A percentile compares a stretch with the other conserved stretches of the same genome.
These are phyloP conservation scores for Cygnus atratus DNA, from an alignment of 2,113 vertebrate genomes.

Conservation along the genomic window DNA sequence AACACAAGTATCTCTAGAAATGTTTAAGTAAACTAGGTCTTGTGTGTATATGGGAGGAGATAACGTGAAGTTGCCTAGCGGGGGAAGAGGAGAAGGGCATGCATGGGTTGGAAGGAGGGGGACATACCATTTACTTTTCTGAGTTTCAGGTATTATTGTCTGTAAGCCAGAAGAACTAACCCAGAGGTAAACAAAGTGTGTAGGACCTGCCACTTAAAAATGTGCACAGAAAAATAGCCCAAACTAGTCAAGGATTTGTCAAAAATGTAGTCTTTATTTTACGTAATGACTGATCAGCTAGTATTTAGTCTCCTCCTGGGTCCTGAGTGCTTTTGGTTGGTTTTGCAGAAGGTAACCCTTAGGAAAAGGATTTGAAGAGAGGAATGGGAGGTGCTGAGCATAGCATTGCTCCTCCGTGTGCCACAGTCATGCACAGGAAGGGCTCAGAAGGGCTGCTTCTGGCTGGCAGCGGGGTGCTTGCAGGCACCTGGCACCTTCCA, in stretches of 20 bases:
- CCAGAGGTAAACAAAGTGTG: neutral
- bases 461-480: accelerated
- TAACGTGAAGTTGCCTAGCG: neutral
- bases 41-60: neutral
- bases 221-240: neutral
- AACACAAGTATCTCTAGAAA: neutral
- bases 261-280: neutral
- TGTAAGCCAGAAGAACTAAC: neutral
- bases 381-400: neutral
- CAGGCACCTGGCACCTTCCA: neutral
- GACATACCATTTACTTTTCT: neutral
- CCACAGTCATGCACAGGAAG: neutral
- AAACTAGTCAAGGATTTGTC: neutral
- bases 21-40: neutral
- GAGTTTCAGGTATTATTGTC: neutral
- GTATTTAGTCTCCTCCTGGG: neutral
- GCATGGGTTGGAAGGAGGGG: neutral
- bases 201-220: neutral
- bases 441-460: neutral
- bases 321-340: neutral
- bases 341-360: neutral
- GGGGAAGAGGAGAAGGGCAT: neutral
- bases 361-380: accelerated
- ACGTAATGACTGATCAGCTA: neutral
- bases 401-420: neutral